Evolutionary conservation across 1,140 invertebrate species (phyloP), one percentile per base, ranked within the genome.

Genomic region (Yoshiicerus persimilis): DNA sequence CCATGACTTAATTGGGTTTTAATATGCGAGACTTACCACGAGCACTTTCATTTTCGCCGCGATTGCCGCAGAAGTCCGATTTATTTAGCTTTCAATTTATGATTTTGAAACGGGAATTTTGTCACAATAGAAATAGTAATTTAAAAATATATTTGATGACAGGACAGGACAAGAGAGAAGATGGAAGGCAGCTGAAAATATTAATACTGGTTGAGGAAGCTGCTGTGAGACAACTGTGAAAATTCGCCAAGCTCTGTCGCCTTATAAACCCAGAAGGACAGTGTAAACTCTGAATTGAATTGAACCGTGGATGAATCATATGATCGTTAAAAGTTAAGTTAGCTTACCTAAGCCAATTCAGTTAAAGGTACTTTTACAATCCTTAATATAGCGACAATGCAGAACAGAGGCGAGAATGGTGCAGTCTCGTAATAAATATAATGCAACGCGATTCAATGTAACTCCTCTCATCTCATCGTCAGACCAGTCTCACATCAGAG

Each of bases 261-360:
- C 86, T 87, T 87, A 87, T 87, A 87, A 87, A 87, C 86, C 86
- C 86, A 87, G 38, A 80, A 80, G 75, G 75, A 80, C 75, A 80
- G 75, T 34, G 75, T 80, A 80, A 80, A 80, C 75, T 80, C 30
- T 10, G 34, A 80, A 80, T 80, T 80, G 75, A 80, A 80, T 80
- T 80, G 32, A 80, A 80, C 75, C 75, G 75, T 80, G 75, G 75
- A 80, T 80, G 75, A 80, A 80, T 80, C 75, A 80, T 80, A 80
- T 36, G 30, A 23, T 38, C 32, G 32, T 80, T 80, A 80, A 32
- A n/a, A 34, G 30, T 36, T 80, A 77, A 32, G 16, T 77, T 77
- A 80, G 34, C 75, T 80, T 80, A 56, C 47, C 47, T 56, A 56
- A 56, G 47, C n/a, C 9, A 32, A 75, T 30, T 34, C 34, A 38